Base-by-base conservation (phyloP, 2,797 vertebrate genomes). In the Tragopan temminckii region DNA sequence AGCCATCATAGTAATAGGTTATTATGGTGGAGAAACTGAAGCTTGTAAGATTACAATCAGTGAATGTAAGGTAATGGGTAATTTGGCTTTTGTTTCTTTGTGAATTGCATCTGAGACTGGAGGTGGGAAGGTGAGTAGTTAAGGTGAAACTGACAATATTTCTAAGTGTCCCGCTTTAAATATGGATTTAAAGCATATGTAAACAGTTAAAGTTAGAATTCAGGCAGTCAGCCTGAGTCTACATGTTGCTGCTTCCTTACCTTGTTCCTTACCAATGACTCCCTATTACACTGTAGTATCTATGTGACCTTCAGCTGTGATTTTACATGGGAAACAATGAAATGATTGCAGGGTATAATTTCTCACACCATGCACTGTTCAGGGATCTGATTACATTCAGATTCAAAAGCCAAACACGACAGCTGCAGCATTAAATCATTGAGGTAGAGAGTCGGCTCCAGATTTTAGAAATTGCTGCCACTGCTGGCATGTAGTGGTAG, bases 371-470 rank as follows among this genome's bases (percentile, higher is more conserved):
- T 70, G 20, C 25, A 36, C n/a, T 50, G 23, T 77, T 90, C 66
- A 64, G 43, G 5, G 63, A 62, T 95, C 85, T 87, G 45, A 68
- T 90, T 93, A 71, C 31, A n/a, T 85, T 85, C 78, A 38, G 18
- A 31, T 16, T 94, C 40, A 62, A 70, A 91, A 87, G 48, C 46
- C 57, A 94, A 90, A 61, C 59, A 21, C 45, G 27, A 59, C 35
- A 89, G 18, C 58, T 93, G 10, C 57, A 76, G 38, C 18, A 50
- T 13, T 91, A 84, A 90, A 75, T 91, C 45, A 19, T 8, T 33
- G 40, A 69, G 14, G 53, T 45, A 31, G 11, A 11, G 2, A 66
- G 14, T 53, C 18, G 50, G 20, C 59, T 93, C 18, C 53, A 58
- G 25, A 59, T 77, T 82, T 90, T 68, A 36, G 48, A 31, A 64